These are phyloP conservation scores for Antennarius maculatus DNA, from an alignment of 2,797 vertebrate genomes.

Conservation along the genomic window DNA sequence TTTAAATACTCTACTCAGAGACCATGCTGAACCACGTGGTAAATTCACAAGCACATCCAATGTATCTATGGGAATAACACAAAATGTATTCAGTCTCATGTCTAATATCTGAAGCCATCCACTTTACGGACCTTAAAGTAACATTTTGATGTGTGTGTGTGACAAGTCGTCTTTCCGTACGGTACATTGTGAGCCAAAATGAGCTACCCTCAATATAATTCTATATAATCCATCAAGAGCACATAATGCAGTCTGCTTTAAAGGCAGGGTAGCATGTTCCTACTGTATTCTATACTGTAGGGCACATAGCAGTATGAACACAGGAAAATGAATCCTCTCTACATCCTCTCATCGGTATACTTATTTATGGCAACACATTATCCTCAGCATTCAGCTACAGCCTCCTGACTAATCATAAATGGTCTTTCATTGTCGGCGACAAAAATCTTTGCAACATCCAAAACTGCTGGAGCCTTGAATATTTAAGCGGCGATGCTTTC, in stretches of 20 bases:
- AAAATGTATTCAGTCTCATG: not conserved
- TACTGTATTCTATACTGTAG: slow-evolving; percentile 30
- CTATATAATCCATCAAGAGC: not conserved
- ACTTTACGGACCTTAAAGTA: not conserved
- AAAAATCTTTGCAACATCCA: slow-evolving; percentile 44
- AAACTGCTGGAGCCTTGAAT: slow-evolving; percentile 41
- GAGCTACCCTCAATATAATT: not conserved
- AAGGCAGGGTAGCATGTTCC: not conserved
- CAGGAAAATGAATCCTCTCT: slow-evolving; percentile 70
- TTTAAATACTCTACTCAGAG: too few relatives aligned
- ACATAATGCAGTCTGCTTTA: not conserved
- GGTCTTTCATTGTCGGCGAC: slow-evolving; percentile 65
- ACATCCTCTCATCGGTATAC: slow-evolving; percentile 60
- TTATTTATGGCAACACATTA: slow-evolving; percentile 75
- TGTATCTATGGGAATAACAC: not conserved
- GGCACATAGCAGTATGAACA: slow-evolving; percentile 56
- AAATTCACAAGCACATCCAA: not conserved
- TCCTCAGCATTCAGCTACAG: slow-evolving; percentile 56
- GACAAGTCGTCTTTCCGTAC: not conserved
- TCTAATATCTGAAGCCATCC: not conserved
- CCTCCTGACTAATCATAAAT: slow-evolving; percentile 63
- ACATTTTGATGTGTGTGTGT: too few relatives aligned
- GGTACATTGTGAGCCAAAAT: not conserved
- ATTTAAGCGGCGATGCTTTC: slow-evolving; percentile 50
- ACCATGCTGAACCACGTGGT: not conserved